Percentiles rank a stretch among this genome's conserved stretches.
Conservation (phyloP, 2,797 vertebrate species). For the Pteropus rufus region DNA sequence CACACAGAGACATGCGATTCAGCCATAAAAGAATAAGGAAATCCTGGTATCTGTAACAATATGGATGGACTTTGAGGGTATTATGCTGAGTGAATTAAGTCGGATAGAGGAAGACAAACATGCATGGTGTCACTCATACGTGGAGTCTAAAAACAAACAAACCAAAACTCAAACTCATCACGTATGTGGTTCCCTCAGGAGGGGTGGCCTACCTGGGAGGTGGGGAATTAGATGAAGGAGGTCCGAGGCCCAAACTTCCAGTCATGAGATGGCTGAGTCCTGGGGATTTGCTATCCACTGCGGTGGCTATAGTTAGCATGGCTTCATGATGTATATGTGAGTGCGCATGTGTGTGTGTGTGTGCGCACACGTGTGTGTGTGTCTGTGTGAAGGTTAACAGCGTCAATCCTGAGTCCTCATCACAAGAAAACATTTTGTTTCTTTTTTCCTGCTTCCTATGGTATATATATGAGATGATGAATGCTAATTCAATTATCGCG, state of each 20-base stretch:
- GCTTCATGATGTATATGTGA: too few species aligned
- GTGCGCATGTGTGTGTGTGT: too few species aligned
- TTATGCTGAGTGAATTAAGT: too few species aligned
- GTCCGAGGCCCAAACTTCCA: too few species aligned
- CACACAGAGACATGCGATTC: too few species aligned
- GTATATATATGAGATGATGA: accelerated
- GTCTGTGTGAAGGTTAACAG: too few species aligned
- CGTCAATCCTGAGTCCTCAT: background rate
- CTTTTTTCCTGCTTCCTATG: accelerated
- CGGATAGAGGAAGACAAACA: background rate
- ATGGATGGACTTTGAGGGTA: too few species aligned
- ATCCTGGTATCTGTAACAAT: accelerated
- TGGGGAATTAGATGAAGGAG: accelerated
- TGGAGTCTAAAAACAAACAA: background rate
- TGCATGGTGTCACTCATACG: too few species aligned
- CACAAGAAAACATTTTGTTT: too few species aligned
- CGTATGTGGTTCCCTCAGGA: background rate
- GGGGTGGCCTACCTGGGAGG: accelerated
- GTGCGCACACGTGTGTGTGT: too few species aligned
- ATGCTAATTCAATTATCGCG: accelerated
- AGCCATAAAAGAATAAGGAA: background rate
- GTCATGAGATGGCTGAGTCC: background rate
- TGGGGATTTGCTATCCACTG: accelerated
- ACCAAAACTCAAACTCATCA: too few species aligned
- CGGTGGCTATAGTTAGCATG: accelerated